These are phyloP conservation scores for Cygnus atratus DNA, from an alignment of 2,113 vertebrate genomes.

Conservation along the genomic window DNA sequence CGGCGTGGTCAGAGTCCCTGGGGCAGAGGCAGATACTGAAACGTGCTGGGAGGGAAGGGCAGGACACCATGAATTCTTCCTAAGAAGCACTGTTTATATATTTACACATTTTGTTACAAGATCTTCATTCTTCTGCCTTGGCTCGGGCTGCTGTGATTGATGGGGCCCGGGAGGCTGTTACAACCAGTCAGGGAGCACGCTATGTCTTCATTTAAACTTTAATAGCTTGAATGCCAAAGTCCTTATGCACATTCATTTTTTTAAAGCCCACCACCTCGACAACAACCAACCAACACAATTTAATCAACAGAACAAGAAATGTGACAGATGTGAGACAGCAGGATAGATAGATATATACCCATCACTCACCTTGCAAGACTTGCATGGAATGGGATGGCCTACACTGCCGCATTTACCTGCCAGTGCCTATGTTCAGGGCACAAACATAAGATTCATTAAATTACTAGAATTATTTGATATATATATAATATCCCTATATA, in stretches of 20 bases:
- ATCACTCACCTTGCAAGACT: accelerated
- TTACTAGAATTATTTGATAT: neutral
- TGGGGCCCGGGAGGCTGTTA: conserved; percentile 22
- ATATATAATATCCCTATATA: neutral
- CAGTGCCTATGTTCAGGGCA: accelerated
- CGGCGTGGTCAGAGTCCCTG: accelerated
- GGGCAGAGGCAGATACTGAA: neutral
- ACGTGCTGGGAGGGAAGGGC: neutral
- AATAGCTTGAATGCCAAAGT: conserved; percentile 24
- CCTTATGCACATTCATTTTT: neutral
- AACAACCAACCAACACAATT: neutral
- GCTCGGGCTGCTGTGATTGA: conserved; percentile 4
- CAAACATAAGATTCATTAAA: neutral
- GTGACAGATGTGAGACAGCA: neutral
- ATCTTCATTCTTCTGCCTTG: neutral
- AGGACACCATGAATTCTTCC: neutral
- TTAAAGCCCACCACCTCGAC: neutral
- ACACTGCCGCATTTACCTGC: accelerated
- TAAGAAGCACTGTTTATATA: neutral
- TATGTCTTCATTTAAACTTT: conserved; percentile 36
- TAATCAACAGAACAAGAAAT: neutral
- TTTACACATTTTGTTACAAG: neutral
- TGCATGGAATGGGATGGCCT: neutral
- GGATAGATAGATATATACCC: neutral
- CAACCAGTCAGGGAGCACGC: neutral